These are phyloP conservation scores for Zoanthus sociatus DNA, from an alignment of 92 coral and sea anemone genomes.

Conservation along the genomic window DNA sequence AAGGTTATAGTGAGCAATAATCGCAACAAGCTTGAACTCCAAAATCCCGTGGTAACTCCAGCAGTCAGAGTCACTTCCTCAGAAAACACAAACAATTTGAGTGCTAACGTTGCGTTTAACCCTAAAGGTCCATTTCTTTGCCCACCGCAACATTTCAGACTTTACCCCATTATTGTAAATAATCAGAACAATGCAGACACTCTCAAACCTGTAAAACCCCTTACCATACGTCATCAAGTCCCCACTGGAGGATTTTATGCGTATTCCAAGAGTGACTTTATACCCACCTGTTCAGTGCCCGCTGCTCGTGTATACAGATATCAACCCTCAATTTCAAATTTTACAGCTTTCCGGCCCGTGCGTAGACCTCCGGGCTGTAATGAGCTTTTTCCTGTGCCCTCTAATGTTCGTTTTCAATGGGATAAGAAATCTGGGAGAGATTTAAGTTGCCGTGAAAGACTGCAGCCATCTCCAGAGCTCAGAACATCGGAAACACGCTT, in stretches of 20 bases:
- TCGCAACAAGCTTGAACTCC: not conserved
- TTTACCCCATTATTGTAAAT: constrained; percentile 3
- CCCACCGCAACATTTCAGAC: constrained; percentile 1
- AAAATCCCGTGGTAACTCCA: not conserved
- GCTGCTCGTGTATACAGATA: constrained; percentile 1
- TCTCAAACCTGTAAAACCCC: constrained; percentile 25
- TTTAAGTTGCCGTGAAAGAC: constrained; percentile 38
- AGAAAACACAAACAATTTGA: not conserved
- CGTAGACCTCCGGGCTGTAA: not conserved
- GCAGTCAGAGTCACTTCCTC: not conserved
- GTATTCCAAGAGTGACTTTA: not conserved
- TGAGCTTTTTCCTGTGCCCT: constrained; percentile 4
- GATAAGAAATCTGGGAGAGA: constrained; percentile 31
- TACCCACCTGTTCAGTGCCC: constrained; percentile 1
- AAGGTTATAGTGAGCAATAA: not conserved
- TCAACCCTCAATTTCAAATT: constrained; percentile 32
- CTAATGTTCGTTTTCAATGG: not conserved
- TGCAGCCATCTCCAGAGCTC: constrained; percentile 43
- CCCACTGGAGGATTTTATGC: not conserved
- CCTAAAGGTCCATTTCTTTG: not conserved
- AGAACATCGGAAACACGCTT: constrained; percentile 1
- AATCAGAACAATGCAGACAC: constrained; percentile 24
- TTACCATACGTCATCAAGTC: constrained; percentile 26
- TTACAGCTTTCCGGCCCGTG: constrained; percentile 39
- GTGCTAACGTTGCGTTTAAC: not conserved